Evolutionary conservation across 2,113 vertebrate genomes (phyloP).

Genomic region (Aegotheles bennettii): DNA sequence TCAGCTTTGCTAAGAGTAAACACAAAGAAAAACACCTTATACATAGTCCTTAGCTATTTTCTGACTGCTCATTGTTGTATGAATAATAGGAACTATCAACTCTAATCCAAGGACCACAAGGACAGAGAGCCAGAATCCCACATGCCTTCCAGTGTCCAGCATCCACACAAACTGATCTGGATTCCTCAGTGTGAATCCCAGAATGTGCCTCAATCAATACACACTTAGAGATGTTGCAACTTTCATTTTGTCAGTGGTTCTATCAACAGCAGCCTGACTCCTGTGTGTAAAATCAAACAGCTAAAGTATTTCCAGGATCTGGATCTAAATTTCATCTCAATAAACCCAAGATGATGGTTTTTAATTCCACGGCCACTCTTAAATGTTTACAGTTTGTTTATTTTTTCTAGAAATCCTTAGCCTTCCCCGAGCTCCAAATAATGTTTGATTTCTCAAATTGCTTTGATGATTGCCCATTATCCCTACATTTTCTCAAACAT

Average conservation of each 20-base stretch:
- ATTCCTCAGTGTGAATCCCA: not conserved
- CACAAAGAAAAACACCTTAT: not conserved
- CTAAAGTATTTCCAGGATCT: not conserved
- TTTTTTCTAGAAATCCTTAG: not conserved
- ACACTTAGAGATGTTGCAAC: not conserved
- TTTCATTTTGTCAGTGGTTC: not conserved
- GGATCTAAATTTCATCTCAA: not conserved
- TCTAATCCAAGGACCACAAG: not conserved
- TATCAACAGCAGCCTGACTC: not conserved
- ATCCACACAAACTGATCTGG: not conserved
- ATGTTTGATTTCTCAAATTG: not conserved
- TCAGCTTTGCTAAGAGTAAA: not conserved
- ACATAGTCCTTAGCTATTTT: not conserved
- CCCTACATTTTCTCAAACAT: not conserved
- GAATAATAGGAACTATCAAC: not conserved
- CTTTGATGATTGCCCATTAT: not conserved
- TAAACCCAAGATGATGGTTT: rapidly evolving
- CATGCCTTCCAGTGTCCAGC: not conserved
- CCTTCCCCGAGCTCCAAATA: not conserved
- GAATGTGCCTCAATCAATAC: rapidly evolving
- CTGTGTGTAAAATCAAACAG: not conserved
- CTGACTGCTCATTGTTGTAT: not conserved
- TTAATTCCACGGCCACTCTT: not conserved
- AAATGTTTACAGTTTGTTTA: not conserved
- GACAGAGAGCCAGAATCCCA: not conserved